Percentiles rank a stretch among this genome's conserved stretches.
phyloP scores from a whole-genome alignment of 2,797 vertebrate species.

The Salmo trutta region DNA sequence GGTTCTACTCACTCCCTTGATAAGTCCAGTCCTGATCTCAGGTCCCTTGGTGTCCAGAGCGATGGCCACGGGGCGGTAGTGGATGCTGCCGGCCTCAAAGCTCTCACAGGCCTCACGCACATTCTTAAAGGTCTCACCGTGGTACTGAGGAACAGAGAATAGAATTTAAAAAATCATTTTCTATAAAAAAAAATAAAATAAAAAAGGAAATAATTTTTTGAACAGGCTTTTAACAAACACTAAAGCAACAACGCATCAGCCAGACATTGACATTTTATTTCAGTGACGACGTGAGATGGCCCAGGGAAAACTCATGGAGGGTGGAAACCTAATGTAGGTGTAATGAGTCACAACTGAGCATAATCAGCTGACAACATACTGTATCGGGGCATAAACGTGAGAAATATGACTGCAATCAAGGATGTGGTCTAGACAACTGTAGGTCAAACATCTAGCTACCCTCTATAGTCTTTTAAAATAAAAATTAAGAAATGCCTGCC shows the following conservation, averaged over 20 bases:
- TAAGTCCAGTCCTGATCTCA: constrained; percentile 97
- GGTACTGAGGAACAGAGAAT: constrained; percentile 78
- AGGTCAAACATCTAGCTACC: neutral
- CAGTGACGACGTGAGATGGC: too few relatives aligned
- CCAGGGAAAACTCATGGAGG: neutral
- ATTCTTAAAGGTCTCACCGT: constrained; percentile 90
- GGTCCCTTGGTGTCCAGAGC: constrained; percentile 98
- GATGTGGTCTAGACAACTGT: constrained; percentile 16
- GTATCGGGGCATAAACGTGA: constrained; percentile 39
- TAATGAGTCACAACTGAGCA: neutral
- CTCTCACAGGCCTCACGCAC: constrained; percentile 91
- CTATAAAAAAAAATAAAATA: too few relatives aligned
- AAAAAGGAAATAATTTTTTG: too few relatives aligned
- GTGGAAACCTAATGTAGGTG: too few relatives aligned
- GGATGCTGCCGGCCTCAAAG: constrained; percentile 91
- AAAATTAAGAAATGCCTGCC: too few relatives aligned
- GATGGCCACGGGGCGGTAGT: constrained; percentile 92
- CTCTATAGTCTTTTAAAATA: too few relatives aligned
- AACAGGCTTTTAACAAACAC: neutral
- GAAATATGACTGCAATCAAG: constrained; percentile 5
- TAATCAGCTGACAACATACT: neutral
- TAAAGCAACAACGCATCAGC: neutral
- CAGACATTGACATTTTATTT: neutral
- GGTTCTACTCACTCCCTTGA: constrained; percentile 85
- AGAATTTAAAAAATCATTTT: neutral